phyloP scores from a whole-genome alignment of 2,113 vertebrate species.

The Empidonax traillii region DNA sequence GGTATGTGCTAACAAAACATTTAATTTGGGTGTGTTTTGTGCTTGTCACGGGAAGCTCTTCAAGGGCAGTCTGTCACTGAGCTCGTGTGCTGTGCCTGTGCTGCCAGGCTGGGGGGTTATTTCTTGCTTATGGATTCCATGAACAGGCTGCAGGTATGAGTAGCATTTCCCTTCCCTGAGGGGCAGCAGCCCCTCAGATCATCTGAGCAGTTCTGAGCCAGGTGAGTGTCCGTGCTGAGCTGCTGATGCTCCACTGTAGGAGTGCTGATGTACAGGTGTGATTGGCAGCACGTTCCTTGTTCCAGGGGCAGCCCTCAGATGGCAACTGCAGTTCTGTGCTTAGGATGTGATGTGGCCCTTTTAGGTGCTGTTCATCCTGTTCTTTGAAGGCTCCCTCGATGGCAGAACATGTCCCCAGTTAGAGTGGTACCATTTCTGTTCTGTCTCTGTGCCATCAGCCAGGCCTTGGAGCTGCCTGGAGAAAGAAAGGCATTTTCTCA shows the following conservation, averaged over 20 bases:
- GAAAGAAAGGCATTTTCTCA: slow-evolving; percentile 48
- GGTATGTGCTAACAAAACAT: not conserved
- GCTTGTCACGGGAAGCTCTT: not conserved
- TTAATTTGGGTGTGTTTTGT: not conserved
- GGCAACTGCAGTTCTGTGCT: not conserved
- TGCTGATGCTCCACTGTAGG: fast-evolving
- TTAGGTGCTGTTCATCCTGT: not conserved
- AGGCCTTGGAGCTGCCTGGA: not conserved
- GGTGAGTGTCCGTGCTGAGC: not conserved
- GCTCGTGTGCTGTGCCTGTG: fast-evolving
- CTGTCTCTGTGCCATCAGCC: not conserved
- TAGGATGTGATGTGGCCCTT: not conserved
- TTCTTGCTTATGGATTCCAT: not conserved
- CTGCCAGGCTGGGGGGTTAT: not conserved
- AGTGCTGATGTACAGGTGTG: not conserved
- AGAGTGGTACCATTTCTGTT: not conserved
- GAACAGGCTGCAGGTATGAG: not conserved
- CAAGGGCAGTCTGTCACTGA: not conserved
- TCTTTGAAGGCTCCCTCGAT: not conserved
- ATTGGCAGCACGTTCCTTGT: not conserved
- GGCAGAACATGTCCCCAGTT: not conserved
- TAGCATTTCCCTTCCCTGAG: not conserved
- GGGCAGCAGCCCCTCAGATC: not conserved
- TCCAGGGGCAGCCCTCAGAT: not conserved
- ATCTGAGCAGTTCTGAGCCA: not conserved